Base-by-base conservation (phyloP, 2,113 vertebrate genomes). In the Myiozetetes cayanensis region DNA sequence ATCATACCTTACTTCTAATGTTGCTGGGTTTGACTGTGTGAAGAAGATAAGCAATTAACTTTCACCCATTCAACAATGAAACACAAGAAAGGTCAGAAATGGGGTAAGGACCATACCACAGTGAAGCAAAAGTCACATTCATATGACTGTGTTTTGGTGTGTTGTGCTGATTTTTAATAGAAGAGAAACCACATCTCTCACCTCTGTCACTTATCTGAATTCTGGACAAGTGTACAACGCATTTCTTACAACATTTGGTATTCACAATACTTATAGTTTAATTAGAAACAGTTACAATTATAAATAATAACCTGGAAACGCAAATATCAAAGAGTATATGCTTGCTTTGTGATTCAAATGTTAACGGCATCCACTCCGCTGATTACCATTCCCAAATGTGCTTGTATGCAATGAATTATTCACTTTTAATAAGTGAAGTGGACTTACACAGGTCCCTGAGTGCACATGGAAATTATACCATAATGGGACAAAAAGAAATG, bases 181-280 rank as follows among this genome's bases (percentile, higher is more conserved):
- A 78, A 33, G 1, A 79, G 7, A 82, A 83, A 55, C 6, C 0
- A 0, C 25, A 3, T 22, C 50, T 73, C 41, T 53, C 14, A 21
- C 10, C 24, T 70, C 44, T 73, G 24, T 9, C 21, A 58, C 22
- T 71, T 23, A 63, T 1, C 7, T 46, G 62, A 35, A 58, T 71
- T 66, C 50, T 66, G 17, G 14, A 85, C 46, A 41, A 74, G 9
- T 1, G 1, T 50, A 37, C 43, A 25, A 3, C 2, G 17, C 8
- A 67, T 50, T 90, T 92, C 35, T 66, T 31, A 53, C 2, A 70
- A 30, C 24, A 49, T 24, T 47, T 63, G 25, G 8, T n/a, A 79
- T n/a, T 50, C 35, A 59, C 2, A 14, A 25, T 58, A 62, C 37
- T 77, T 47, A 41, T 0, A 49, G 24, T 19, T 49, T 75, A 44